Conservation (phyloP, 1,140 invertebrate species). For the Diorhabda sublineata region DNA sequence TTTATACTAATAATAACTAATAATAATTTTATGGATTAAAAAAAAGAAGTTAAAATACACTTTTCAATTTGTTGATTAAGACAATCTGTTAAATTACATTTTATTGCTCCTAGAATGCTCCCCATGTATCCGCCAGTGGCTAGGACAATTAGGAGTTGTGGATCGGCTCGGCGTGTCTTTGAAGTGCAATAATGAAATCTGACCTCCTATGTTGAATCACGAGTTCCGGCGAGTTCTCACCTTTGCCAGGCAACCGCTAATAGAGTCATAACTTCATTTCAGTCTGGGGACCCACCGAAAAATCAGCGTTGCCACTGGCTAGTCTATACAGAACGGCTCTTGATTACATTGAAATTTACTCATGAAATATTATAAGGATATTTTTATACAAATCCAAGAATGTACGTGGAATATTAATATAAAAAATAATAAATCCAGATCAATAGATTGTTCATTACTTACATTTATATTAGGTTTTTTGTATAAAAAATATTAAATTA, state of each 20-base stretch:
- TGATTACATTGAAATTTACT: not conserved
- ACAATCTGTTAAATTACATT: no score
- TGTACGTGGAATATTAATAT: no score
- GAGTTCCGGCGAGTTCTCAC: conserved; percentile 28
- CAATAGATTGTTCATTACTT: no score
- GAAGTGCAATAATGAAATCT: conserved; percentile 23
- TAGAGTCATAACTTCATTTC: conserved; percentile 29
- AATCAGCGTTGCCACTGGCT: conserved; percentile 9
- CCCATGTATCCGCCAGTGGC: not conserved
- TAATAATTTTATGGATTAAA: no score
- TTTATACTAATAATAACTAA: no score
- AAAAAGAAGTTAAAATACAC: no score
- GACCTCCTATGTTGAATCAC: conserved; percentile 28
- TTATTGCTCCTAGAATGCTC: no score
- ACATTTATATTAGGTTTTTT: no score
- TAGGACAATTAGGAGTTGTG: conserved; percentile 14
- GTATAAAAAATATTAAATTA: no score
- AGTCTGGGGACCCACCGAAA: conserved; percentile 11
- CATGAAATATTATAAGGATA: not conserved
- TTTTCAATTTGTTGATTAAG: no score
- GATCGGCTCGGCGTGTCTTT: conserved; percentile 13
- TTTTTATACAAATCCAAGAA: no score
- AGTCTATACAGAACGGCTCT: not conserved
- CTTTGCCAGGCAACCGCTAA: conserved; percentile 27
- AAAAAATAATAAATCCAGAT: no score